A percentile compares a stretch with the other conserved stretches of the same genome.
Conservation (phyloP, 2,888 invertebrate species). For the Sepioteuthis lessoniana region DNA sequence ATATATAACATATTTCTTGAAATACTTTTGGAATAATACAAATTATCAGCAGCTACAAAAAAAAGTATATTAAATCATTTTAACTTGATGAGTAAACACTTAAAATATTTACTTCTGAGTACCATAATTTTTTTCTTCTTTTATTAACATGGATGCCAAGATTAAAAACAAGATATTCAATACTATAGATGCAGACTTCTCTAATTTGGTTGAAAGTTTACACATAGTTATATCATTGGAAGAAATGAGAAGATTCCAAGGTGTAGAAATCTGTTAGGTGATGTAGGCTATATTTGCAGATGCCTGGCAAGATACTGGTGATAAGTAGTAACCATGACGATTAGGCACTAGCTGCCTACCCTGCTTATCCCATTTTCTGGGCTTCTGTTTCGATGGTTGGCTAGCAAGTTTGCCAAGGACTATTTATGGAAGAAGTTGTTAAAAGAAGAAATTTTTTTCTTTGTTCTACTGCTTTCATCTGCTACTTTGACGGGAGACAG, state of each 20-base stretch:
- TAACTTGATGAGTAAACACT: background rate
- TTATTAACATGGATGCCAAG: background rate
- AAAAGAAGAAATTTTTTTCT: conserved; percentile 39
- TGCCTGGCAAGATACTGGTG: conserved; percentile 42
- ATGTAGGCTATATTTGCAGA: conserved; percentile 37
- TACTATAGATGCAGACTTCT: background rate
- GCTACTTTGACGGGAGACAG: conserved; percentile 17
- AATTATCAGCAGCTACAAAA: background rate
- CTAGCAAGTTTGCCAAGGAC: conserved; percentile 41
- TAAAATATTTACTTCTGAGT: background rate
- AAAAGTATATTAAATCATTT: too few species aligned
- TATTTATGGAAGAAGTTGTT: conserved; percentile 40
- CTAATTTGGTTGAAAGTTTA: conserved; percentile 13
- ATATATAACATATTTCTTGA: background rate
- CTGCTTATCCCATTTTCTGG: conserved; percentile 35
- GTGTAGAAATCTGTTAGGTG: background rate
- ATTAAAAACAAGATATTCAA: background rate
- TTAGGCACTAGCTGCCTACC: conserved; percentile 24
- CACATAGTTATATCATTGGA: background rate
- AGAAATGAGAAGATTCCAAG: conserved; percentile 14
- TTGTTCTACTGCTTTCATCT: background rate
- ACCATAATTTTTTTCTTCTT: background rate
- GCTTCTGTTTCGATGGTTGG: conserved; percentile 41
- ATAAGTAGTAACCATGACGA: conserved; percentile 43
- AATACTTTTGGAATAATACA: background rate